phyloP scores from a whole-genome alignment of 2,113 vertebrate species.

The Hystrix cristata region DNA sequence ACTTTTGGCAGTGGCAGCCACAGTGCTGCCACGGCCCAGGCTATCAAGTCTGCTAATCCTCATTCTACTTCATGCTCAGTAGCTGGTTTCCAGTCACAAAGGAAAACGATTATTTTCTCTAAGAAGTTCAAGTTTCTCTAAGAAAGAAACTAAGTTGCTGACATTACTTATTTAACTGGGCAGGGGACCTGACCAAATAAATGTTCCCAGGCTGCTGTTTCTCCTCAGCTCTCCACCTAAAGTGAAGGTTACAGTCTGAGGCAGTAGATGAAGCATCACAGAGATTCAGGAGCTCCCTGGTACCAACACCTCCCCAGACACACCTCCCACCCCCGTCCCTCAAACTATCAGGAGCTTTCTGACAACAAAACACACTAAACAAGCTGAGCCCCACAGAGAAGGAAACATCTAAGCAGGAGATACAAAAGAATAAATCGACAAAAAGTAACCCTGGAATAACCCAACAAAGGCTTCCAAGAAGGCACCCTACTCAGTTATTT shows the following conservation, averaged over 20 bases:
- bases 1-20: not conserved
- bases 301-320: not conserved
- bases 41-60: no score
- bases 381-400: not conserved
- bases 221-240: not conserved
- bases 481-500: not conserved
- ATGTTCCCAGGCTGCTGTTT: not conserved
- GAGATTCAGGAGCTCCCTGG: not conserved
- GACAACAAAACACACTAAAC: conserved; percentile 18
- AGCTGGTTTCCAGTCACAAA: not conserved
- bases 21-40: not conserved
- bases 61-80: not conserved
- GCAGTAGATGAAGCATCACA: not conserved
- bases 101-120: not conserved
- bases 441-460: not conserved
- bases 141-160: not conserved
- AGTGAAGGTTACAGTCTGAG: not conserved
- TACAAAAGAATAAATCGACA: not conserved
- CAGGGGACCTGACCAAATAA: not conserved
- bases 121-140: not conserved
- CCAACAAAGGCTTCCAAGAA: not conserved
- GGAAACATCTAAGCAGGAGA: not conserved
- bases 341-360: not conserved
- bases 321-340: not conserved
- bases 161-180: not conserved